Evolutionary conservation across 2,888 invertebrate genomes (phyloP).

Genomic region (Allolobophora icterica): DNA sequence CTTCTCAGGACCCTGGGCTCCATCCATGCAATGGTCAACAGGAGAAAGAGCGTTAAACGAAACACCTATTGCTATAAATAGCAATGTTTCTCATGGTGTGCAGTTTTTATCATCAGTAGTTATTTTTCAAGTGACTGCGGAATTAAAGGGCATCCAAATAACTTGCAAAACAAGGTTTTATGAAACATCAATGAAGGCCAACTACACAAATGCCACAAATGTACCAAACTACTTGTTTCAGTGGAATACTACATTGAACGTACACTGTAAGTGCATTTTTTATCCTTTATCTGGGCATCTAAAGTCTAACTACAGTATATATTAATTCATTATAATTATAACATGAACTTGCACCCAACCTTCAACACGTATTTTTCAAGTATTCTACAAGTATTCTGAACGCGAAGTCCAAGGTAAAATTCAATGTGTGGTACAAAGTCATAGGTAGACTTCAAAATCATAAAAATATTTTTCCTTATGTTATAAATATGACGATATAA

Average conservation of each 20-base stretch:
- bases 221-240: background rate
- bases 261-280: constrained; percentile 6
- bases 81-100: background rate
- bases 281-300: background rate
- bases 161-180: background rate
- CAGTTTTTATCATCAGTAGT: background rate
- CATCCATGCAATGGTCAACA: background rate
- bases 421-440: too few relatives aligned
- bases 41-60: background rate
- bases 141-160: background rate
- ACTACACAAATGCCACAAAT: constrained; percentile 1
- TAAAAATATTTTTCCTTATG: too few relatives aligned
- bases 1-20: background rate
- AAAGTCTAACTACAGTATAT: too few relatives aligned
- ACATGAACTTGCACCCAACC: too few relatives aligned
- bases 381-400: too few relatives aligned
- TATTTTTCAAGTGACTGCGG: background rate
- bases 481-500: too few relatives aligned
- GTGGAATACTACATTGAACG: background rate
- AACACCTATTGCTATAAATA: background rate
- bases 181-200: background rate
- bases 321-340: too few relatives aligned
- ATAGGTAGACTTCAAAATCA: too few relatives aligned
- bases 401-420: too few relatives aligned
- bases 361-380: too few relatives aligned